Conservation (phyloP, 2,888 invertebrate species). For the Cosmia pyralina region DNA sequence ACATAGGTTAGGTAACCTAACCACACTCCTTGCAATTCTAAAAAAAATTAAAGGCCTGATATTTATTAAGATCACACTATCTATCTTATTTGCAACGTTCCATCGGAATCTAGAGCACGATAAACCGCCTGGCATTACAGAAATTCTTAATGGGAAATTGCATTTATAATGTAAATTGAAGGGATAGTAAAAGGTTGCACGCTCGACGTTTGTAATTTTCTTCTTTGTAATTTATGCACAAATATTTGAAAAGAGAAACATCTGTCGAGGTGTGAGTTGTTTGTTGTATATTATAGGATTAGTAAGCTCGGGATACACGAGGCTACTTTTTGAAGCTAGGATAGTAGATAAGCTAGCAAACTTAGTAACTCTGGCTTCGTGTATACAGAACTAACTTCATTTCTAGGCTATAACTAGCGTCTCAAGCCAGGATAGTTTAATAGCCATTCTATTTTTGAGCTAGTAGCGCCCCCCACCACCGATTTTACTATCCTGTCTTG, state of each 20-base stretch:
- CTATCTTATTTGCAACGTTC: neutral
- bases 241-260: constrained; percentile 8
- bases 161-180: constrained; percentile 31
- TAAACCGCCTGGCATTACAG: constrained; percentile 15
- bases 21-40: neutral
- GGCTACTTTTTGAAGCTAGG: too few species aligned
- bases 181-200: constrained; percentile 40
- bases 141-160: constrained; percentile 30
- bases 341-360: too few species aligned
- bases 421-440: too few species aligned
- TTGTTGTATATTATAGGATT: constrained; percentile 12
- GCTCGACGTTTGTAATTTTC: constrained; percentile 15
- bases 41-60: neutral
- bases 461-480: too few species aligned
- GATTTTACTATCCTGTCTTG: too few species aligned
- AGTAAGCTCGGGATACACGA: too few species aligned
- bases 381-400: too few species aligned
- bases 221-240: constrained; percentile 20
- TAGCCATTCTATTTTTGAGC: too few species aligned
- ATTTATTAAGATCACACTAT: neutral
- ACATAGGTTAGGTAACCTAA: too few species aligned
- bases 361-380: too few species aligned
- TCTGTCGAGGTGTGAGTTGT: neutral
- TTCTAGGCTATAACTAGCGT: too few species aligned
- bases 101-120: constrained; percentile 14